Percentiles rank a stretch among this genome's conserved stretches.
These are phyloP conservation scores for Epirrita christyi DNA, from an alignment of 2,888 invertebrate genomes.

Conservation along the genomic window DNA sequence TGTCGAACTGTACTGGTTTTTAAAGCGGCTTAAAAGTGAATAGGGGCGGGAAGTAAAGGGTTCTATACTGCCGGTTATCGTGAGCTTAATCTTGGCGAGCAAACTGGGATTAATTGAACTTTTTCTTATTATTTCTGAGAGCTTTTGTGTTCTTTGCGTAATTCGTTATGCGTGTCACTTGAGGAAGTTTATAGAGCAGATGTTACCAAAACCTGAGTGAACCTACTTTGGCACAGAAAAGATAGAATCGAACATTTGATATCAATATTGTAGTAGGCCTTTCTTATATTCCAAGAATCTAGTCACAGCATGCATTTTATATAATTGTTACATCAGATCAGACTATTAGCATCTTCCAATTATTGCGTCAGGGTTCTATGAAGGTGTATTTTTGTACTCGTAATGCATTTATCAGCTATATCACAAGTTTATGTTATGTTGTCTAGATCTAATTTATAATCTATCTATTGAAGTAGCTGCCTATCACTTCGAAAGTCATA, in stretches of 20 bases:
- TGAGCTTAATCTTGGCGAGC: constrained; percentile 77
- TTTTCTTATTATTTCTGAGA: constrained; percentile 73
- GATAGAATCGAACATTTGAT: too few species aligned
- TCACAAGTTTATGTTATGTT: constrained; percentile 20
- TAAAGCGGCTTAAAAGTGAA: constrained; percentile 79
- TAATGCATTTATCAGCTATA: background rate
- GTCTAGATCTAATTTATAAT: constrained; percentile 40
- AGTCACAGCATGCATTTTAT: too few species aligned
- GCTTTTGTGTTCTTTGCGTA: constrained; percentile 72
- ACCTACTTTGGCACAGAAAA: too few species aligned
- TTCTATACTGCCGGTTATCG: constrained; percentile 77
- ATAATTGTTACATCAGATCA: too few species aligned
- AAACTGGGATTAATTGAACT: constrained; percentile 85
- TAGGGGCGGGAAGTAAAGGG: constrained; percentile 75
- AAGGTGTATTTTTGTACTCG: background rate
- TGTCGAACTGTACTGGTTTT: constrained; percentile 74
- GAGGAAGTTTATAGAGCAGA: constrained; percentile 60
- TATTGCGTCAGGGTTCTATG: background rate
- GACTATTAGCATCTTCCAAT: background rate
- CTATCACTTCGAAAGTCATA: constrained; percentile 38
- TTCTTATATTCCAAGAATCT: too few species aligned
- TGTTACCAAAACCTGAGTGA: constrained; percentile 30
- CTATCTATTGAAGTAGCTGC: constrained; percentile 32
- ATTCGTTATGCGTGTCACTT: constrained; percentile 71
- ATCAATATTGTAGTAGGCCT: too few species aligned